Conservation (phyloP, 2,113 vertebrate species). For the Cariama cristata region DNA sequence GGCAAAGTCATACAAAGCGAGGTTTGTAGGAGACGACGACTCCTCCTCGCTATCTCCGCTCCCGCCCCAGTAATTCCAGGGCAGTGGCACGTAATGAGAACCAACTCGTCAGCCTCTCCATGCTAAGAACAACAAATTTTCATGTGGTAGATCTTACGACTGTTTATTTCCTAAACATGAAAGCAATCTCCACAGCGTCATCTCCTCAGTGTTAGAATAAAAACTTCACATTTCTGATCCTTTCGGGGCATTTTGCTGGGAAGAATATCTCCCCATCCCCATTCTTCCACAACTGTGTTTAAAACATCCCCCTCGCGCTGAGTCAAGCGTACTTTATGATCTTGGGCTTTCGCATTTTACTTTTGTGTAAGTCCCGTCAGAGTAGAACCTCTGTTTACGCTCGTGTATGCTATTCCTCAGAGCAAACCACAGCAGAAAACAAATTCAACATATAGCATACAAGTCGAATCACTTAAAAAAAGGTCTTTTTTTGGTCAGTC, state of each 20-base stretch:
- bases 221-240: not conserved
- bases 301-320: not conserved
- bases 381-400: not conserved
- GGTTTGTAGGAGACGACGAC: not conserved
- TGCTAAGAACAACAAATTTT: not conserved
- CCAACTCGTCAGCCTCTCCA: not conserved
- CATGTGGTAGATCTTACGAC: not conserved
- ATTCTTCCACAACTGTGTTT: not conserved
- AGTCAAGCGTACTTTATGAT: not conserved
- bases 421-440: constrained; percentile 35
- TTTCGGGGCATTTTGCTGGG: not conserved
- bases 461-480: not conserved
- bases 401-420: not conserved
- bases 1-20: not conserved
- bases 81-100: rapidly evolving
- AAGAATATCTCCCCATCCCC: not conserved
- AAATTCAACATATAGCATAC: not conserved
- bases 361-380: not conserved
- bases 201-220: not conserved
- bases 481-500: not conserved
- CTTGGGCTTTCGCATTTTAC: not conserved
- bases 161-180: not conserved
- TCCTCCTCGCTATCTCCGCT: not conserved
- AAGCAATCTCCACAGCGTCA: not conserved
- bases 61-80: not conserved